A percentile compares a stretch with the other conserved stretches of the same genome.
These are phyloP conservation scores for Neodiprion virginianus DNA, from an alignment of 1,140 invertebrate species.

Conservation along the genomic window DNA sequence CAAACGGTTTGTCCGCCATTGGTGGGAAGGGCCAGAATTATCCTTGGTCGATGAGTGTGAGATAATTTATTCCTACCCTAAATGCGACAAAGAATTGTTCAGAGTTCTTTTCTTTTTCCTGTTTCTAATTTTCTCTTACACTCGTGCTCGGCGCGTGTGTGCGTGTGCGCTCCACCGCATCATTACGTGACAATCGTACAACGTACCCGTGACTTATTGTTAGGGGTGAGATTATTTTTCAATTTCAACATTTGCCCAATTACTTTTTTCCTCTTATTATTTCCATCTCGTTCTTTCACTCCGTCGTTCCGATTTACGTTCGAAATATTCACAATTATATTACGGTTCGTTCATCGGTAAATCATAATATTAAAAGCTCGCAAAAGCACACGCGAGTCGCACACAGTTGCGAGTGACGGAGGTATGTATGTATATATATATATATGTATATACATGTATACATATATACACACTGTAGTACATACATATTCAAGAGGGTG, in stretches of 20 bases:
- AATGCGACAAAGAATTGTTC: not conserved
- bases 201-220: slow-evolving; percentile 4
- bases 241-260: no score
- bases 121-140: not conserved
- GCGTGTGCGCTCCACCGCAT: slow-evolving; percentile 13
- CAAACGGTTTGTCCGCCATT: slow-evolving; percentile 32
- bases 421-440: not conserved
- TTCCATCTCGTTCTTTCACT: no score
- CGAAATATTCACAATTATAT: no score
- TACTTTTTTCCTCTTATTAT: no score
- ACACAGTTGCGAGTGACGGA: not conserved
- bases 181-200: slow-evolving; percentile 13
- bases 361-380: not conserved
- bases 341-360: no score
- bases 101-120: not conserved
- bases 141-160: slow-evolving; percentile 11
- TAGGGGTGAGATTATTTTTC: not conserved
- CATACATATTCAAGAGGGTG: no score
- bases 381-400: not conserved
- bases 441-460: no score
- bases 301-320: no score
- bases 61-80: not conserved
- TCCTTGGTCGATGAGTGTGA: not conserved
- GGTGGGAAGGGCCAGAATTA: slow-evolving; percentile 3
- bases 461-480: no score